A percentile compares a stretch with the other conserved stretches of the same genome.
These are phyloP conservation scores for Athene noctua DNA, from an alignment of 2,113 vertebrate genomes.

Conservation along the genomic window DNA sequence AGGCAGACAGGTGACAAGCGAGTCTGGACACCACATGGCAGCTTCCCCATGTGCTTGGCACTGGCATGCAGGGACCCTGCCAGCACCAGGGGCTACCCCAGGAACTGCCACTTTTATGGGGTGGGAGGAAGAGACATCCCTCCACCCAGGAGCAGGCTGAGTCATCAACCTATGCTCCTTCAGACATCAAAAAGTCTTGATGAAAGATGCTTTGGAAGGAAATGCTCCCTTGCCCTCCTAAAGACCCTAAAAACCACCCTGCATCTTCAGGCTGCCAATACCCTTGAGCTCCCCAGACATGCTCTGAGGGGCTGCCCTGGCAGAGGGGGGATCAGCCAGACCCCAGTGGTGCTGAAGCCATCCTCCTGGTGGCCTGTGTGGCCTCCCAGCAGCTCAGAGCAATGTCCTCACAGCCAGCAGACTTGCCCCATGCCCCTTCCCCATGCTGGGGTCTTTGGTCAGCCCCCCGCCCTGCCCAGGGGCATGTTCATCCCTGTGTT, in stretches of 20 bases:
- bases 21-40: background rate
- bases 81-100: background rate
- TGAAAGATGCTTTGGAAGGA: background rate
- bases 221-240: background rate
- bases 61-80: too few species aligned
- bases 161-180: background rate
- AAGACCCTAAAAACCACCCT: background rate
- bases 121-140: background rate
- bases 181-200: background rate
- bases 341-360: fast-evolving
- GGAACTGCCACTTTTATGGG: background rate
- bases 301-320: background rate
- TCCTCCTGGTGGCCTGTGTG: background rate
- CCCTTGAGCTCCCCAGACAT: background rate
- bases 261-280: background rate
- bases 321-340: background rate
- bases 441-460: fast-evolving
- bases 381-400: background rate
- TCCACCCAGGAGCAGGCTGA: background rate
- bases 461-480: background rate
- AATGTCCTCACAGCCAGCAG: background rate
- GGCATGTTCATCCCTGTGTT: background rate
- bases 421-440: background rate
- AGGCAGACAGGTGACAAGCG: background rate
- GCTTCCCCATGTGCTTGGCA: fast-evolving